phyloP scores from a whole-genome alignment of 2,888 invertebrate genomes.

The Poecilobothrus nobilitatus region DNA sequence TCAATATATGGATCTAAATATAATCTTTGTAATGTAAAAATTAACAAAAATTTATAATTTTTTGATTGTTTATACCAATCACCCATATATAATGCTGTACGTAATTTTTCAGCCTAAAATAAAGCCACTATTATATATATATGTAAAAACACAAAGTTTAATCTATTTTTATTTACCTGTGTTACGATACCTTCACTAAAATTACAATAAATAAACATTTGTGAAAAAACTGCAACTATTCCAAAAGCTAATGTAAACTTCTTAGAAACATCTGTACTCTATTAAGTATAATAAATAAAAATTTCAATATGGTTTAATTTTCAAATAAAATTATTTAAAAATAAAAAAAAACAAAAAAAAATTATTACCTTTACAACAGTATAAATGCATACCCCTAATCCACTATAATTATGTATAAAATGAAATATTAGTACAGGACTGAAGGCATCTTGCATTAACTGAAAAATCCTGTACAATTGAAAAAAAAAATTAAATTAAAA shows the following conservation, averaged over 20 bases:
- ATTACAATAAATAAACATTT: constrained; percentile 1
- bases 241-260: background rate
- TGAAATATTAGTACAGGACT: background rate
- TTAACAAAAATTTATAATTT: background rate
- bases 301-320: background rate
- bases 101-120: background rate
- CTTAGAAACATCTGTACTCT: background rate
- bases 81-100: background rate
- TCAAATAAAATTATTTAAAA: background rate
- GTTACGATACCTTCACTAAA: background rate
- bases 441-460: background rate
- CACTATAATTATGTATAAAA: background rate
- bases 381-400: background rate
- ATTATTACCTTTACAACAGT: background rate
- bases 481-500: background rate
- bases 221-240: background rate
- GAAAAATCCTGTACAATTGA: background rate
- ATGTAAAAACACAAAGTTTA: no score
- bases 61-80: background rate
- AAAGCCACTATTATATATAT: no score
- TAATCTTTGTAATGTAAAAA: background rate
- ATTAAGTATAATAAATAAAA: background rate
- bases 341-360: no score
- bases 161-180: background rate
- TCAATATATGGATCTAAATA: background rate